Evolutionary conservation across 2,113 vertebrate genomes (phyloP).

Genomic region (Psittacula cyanocephala): DNA sequence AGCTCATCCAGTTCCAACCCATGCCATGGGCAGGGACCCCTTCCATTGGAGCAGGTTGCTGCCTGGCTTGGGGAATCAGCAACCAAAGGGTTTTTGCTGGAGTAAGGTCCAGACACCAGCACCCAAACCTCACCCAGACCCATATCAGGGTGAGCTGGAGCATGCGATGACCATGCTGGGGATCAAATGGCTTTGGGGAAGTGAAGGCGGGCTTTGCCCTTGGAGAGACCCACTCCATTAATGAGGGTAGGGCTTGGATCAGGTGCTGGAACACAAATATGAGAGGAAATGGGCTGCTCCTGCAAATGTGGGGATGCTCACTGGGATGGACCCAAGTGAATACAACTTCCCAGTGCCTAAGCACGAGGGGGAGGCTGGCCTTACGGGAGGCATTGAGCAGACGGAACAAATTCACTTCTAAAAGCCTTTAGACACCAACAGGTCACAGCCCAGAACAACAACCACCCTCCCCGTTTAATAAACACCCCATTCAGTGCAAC

Average conservation of each 20-base stretch:
- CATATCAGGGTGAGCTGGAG: background rate
- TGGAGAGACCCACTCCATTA: fast-evolving
- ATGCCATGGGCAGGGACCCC: background rate
- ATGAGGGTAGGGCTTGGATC: fast-evolving
- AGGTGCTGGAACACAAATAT: fast-evolving
- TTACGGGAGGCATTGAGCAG: background rate
- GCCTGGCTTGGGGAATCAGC: fast-evolving
- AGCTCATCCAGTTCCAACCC: fast-evolving
- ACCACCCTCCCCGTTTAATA: no score
- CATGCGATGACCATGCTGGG: fast-evolving
- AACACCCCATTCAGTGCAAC: fast-evolving
- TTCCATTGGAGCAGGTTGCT: fast-evolving
- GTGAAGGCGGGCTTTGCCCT: background rate
- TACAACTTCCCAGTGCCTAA: fast-evolving
- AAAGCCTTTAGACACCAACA: background rate
- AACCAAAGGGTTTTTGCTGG: background rate
- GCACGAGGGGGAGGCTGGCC: fast-evolving
- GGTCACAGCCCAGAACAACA: background rate
- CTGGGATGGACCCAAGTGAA: background rate
- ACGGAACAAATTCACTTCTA: background rate
- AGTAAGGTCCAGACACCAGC: fast-evolving
- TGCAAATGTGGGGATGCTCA: fast-evolving
- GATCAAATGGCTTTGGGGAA: no score
- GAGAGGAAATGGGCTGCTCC: background rate
- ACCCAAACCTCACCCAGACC: background rate